A percentile compares a stretch with the other conserved stretches of the same genome.
Conservation (phyloP, 2,113 vertebrate species). For the Entelurus aequoreus region DNA sequence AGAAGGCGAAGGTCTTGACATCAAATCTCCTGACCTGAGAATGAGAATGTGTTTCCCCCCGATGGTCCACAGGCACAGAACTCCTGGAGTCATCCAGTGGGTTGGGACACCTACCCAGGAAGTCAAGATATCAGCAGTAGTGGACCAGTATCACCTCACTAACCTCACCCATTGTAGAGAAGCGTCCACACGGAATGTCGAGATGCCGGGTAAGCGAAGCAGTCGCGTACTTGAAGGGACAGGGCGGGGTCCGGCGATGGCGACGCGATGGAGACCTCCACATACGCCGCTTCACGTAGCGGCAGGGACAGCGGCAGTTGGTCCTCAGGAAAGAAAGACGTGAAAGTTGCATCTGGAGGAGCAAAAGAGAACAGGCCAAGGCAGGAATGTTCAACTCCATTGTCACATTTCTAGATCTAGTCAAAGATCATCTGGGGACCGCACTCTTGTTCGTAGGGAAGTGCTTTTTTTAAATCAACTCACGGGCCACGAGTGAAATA, state of each 20-base stretch:
- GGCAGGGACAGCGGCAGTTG: slow-evolving; percentile 54
- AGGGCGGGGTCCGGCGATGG: slow-evolving; percentile 49
- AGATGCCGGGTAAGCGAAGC: slow-evolving; percentile 65
- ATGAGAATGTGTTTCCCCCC: slow-evolving; percentile 29
- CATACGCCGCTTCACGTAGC: slow-evolving; percentile 42
- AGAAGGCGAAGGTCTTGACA: slow-evolving; percentile 65
- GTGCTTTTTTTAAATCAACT: no score
- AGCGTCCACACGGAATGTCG: slow-evolving; percentile 65
- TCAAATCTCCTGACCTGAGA: slow-evolving; percentile 63
- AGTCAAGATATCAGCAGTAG: background rate
- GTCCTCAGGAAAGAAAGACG: slow-evolving; percentile 49
- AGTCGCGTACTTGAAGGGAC: slow-evolving; percentile 57
- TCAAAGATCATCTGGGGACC: no score
- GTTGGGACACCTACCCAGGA: slow-evolving; percentile 57
- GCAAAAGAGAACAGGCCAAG: background rate
- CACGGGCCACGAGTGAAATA: no score
- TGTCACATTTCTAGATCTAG: no score
- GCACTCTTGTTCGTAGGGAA: no score
- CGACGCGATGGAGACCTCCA: slow-evolving; percentile 57
- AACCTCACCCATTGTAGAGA: slow-evolving; percentile 59
- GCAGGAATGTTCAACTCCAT: no score
- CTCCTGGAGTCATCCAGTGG: slow-evolving; percentile 57
- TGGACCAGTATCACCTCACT: no score
- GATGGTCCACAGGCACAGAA: slow-evolving; percentile 46
- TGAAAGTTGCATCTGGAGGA: slow-evolving; percentile 59